Evolutionary conservation across 2,888 invertebrate species (phyloP).

Genomic region (Dione juno): DNA sequence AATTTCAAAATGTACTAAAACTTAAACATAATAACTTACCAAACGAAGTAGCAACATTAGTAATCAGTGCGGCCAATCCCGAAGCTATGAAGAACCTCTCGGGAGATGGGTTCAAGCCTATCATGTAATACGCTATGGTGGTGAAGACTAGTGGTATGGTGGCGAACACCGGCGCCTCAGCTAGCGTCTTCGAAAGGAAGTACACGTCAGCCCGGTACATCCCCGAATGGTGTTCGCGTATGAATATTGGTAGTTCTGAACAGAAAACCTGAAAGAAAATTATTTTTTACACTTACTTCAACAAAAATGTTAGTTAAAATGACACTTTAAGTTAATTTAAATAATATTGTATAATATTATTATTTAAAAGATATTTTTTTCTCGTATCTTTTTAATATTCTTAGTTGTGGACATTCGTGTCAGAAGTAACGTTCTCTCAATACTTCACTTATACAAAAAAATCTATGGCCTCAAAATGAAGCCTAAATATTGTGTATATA

Average conservation of each 20-base stretch:
- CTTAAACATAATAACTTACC: constrained; percentile 80
- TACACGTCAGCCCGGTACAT: constrained; percentile 96
- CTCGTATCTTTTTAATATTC: too few species aligned
- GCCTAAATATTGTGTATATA: too few species aligned
- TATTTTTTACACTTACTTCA: background rate
- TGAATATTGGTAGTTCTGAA: constrained; percentile 93
- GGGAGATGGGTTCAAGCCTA: constrained; percentile 89
- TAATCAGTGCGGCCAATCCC: constrained; percentile 90
- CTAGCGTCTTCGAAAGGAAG: constrained; percentile 94
- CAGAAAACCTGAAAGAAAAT: constrained; percentile 89
- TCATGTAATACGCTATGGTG: constrained; percentile 93
- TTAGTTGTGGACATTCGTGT: too few species aligned
- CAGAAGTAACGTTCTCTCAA: too few species aligned
- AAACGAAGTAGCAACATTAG: constrained; percentile 94
- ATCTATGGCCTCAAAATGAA: too few species aligned
- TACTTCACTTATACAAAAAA: too few species aligned
- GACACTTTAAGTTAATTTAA: too few species aligned
- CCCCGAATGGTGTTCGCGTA: constrained; percentile 94
- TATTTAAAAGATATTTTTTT: too few species aligned
- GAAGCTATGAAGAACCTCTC: constrained; percentile 89
- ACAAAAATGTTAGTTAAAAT: background rate
- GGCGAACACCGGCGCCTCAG: constrained; percentile 94
- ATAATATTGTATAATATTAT: too few species aligned
- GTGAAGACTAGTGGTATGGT: constrained; percentile 92
- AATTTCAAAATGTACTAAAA: too few species aligned